phyloP scores from a whole-genome alignment of 1,140 invertebrate species.

The Drosophila suzukii region DNA sequence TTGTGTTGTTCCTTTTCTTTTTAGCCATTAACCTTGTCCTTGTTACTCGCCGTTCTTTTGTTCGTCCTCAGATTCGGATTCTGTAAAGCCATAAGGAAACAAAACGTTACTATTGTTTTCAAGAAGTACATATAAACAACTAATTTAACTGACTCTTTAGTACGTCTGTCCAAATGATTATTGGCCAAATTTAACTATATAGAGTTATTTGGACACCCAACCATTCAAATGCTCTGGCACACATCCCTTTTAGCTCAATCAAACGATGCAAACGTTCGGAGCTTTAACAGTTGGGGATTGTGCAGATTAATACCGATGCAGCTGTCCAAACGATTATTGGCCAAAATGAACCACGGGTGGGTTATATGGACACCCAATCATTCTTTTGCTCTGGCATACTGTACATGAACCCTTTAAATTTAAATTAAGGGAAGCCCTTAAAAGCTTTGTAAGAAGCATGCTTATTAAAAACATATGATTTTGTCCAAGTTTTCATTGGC shows the following conservation, averaged over 20 bases:
- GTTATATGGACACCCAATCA: slow-evolving; percentile 77
- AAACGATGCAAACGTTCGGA: background rate
- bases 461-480: background rate
- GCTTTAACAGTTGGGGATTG: background rate
- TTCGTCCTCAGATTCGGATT: slow-evolving; percentile 84
- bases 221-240: slow-evolving; percentile 72
- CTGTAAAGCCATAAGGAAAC: slow-evolving; percentile 42
- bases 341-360: slow-evolving; percentile 59
- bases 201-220: slow-evolving; percentile 80
- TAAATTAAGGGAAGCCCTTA: slow-evolving; percentile 12
- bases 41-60: slow-evolving; percentile 76
- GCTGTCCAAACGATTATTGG: slow-evolving; percentile 49
- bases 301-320: slow-evolving; percentile 2
- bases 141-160: background rate
- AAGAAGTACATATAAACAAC: background rate
- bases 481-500: slow-evolving; percentile 82
- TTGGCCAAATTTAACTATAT: slow-evolving; percentile 76
- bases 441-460: slow-evolving; percentile 46
- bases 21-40: slow-evolving; percentile 24
- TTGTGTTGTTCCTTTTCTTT: slow-evolving; percentile 27
- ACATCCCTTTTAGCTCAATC: background rate
- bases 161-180: slow-evolving; percentile 48
- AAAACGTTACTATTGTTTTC: background rate
- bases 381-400: slow-evolving; percentile 69
- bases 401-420: slow-evolving; percentile 43